phyloP scores from a whole-genome alignment of 2,888 invertebrate genomes.

The Agriopis aurantiaria region DNA sequence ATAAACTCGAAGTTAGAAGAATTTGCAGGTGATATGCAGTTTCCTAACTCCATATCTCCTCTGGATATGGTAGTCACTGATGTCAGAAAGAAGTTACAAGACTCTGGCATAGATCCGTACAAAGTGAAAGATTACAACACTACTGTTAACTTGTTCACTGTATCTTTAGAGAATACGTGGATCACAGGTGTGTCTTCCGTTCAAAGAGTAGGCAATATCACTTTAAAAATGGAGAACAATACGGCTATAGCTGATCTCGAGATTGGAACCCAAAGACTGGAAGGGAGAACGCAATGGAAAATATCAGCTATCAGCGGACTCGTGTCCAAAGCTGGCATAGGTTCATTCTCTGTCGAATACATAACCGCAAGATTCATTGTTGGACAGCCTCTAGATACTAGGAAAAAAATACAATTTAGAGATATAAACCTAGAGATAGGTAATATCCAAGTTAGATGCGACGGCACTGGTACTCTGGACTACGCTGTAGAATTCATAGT shows the following conservation, averaged over 20 bases:
- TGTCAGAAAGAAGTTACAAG: conserved; percentile 89
- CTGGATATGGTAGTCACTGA: conserved; percentile 94
- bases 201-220: conserved; percentile 92
- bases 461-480: conserved; percentile 95
- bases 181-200: conserved; percentile 93
- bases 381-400: conserved; percentile 92
- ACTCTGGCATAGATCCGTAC: conserved; percentile 91
- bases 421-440: conserved; percentile 93
- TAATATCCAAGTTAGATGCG: conserved; percentile 93
- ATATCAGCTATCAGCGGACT: conserved; percentile 90
- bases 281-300: conserved; percentile 93
- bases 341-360: conserved; percentile 93
- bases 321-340: conserved; percentile 89
- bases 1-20: conserved; percentile 91
- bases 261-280: conserved; percentile 92
- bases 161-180: conserved; percentile 91
- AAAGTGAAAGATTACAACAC: conserved; percentile 90
- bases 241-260: conserved; percentile 89
- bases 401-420: conserved; percentile 90
- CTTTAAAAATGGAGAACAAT: conserved; percentile 90
- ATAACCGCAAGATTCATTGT: conserved; percentile 89
- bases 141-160: conserved; percentile 88
- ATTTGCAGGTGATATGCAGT: conserved; percentile 89
- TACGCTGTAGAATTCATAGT: conserved; percentile 92
- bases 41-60: conserved; percentile 95